phyloP scores from a whole-genome alignment of 2,797 vertebrate species.

The Sebastes nivosus region DNA sequence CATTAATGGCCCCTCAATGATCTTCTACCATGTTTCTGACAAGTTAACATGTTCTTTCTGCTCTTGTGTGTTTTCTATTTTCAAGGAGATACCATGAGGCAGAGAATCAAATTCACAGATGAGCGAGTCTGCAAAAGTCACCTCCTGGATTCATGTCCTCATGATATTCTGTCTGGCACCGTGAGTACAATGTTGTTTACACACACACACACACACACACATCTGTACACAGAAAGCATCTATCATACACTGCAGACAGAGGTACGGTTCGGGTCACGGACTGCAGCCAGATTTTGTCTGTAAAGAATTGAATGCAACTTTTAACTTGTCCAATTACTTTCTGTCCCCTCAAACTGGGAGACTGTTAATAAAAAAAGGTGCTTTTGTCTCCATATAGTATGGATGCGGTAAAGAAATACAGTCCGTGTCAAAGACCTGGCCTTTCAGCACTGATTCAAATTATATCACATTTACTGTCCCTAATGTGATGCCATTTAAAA shows the following conservation, averaged over 20 bases:
- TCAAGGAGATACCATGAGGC: slow-evolving; percentile 94
- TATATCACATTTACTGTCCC: not conserved
- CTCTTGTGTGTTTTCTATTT: slow-evolving; percentile 37
- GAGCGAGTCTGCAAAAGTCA: slow-evolving; percentile 99
- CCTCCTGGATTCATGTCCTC: slow-evolving; percentile 97
- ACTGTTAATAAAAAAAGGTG: not conserved
- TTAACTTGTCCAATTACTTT: not conserved
- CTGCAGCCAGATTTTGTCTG: not conserved
- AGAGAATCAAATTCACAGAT: slow-evolving; percentile 97
- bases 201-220: not conserved
- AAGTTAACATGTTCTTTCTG: not conserved
- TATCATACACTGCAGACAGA: not conserved
- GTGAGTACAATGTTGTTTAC: slow-evolving; percentile 80
- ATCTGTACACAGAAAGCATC: not conserved
- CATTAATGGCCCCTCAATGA: not conserved
- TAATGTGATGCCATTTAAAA: not conserved
- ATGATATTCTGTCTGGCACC: slow-evolving; percentile 97
- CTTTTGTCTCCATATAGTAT: not conserved
- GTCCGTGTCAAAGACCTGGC: not conserved
- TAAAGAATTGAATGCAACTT: not conserved
- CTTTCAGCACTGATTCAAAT: not conserved
- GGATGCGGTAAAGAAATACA: not conserved
- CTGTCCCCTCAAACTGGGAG: not conserved
- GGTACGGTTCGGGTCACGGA: not conserved
- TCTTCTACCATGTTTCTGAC: not conserved